These are phyloP conservation scores for Smittia sp. DNA, from an alignment of 2,888 invertebrate species.

Conservation along the genomic window DNA sequence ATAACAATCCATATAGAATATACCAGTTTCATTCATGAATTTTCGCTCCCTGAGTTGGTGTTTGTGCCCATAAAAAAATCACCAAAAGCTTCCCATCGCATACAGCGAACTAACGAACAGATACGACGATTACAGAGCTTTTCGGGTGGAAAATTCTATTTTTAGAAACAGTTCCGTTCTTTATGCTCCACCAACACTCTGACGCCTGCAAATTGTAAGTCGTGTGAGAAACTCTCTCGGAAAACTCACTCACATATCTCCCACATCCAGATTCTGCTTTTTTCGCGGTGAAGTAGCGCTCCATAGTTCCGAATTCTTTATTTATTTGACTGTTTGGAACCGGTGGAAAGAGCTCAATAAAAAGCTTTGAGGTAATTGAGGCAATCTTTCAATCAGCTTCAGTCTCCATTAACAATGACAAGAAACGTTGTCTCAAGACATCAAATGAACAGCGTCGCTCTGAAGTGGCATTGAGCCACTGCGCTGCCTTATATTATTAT, in stretches of 20 bases:
- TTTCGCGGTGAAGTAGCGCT: not conserved
- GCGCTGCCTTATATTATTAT: too few relatives aligned
- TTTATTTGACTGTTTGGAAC: not conserved
- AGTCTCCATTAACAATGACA: not conserved
- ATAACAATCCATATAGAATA: not conserved
- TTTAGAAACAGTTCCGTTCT: slow-evolving; percentile 30
- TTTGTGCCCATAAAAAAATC: not conserved
- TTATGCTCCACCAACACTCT: not conserved
- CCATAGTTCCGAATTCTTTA: not conserved
- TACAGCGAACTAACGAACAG: slow-evolving; percentile 4
- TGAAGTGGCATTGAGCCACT: too few relatives aligned
- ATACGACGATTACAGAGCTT: not conserved
- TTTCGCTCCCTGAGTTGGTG: not conserved
- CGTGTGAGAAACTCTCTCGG: not conserved
- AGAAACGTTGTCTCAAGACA: not conserved
- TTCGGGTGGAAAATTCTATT: slow-evolving; percentile 34
- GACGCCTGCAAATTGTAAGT: not conserved
- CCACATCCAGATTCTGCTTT: not conserved
- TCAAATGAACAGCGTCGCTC: not conserved
- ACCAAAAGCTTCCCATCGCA: slow-evolving; percentile 2
- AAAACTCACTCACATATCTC: not conserved
- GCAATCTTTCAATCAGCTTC: not conserved
- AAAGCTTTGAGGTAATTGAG: not conserved
- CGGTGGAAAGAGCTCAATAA: not conserved
- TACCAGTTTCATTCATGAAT: slow-evolving; percentile 26